phyloP scores from a whole-genome alignment of 2,888 invertebrate species.

The Leptogaster cylindrica region DNA sequence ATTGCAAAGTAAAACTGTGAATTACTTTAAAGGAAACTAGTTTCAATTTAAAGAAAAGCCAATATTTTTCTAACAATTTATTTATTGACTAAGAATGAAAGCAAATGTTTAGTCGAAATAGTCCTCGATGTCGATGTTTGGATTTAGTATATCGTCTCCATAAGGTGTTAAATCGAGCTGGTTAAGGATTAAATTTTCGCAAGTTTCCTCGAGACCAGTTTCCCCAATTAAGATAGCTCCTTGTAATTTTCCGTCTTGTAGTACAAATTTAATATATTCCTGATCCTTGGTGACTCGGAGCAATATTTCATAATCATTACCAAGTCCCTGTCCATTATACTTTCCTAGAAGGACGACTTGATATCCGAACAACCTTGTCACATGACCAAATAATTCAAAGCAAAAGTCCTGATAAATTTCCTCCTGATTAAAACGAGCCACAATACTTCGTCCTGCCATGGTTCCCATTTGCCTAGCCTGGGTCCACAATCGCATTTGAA shows the following conservation, averaged over 20 bases:
- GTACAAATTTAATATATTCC: conserved; percentile 87
- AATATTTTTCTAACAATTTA: no score
- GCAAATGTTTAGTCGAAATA: conserved; percentile 98
- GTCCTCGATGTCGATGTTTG: conserved; percentile 96
- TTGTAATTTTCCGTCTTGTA: conserved; percentile 82
- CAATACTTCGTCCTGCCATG: conserved; percentile 92
- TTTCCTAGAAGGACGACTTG: conserved; percentile 91
- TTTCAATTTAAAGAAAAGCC: no score
- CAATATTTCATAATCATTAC: conserved; percentile 80
- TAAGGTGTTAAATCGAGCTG: conserved; percentile 86
- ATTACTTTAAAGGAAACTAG: no score
- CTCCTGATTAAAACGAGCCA: conserved; percentile 67
- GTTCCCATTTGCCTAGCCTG: conserved; percentile 98
- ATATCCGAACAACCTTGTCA: conserved; percentile 91
- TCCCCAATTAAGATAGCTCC: conserved; percentile 97
- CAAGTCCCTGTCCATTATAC: conserved; percentile 90
- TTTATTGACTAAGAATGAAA: no score
- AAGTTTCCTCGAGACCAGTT: conserved; percentile 96
- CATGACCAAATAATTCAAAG: conserved; percentile 97
- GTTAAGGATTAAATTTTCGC: conserved; percentile 96
- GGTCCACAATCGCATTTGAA: conserved; percentile 96
- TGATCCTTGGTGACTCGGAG: conserved; percentile 80
- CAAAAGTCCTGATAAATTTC: conserved; percentile 87
- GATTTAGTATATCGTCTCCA: conserved; percentile 92
- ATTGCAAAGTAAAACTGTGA: no score